Base-by-base conservation (phyloP, 2,797 vertebrate genomes). In the Pterois miles region DNA sequence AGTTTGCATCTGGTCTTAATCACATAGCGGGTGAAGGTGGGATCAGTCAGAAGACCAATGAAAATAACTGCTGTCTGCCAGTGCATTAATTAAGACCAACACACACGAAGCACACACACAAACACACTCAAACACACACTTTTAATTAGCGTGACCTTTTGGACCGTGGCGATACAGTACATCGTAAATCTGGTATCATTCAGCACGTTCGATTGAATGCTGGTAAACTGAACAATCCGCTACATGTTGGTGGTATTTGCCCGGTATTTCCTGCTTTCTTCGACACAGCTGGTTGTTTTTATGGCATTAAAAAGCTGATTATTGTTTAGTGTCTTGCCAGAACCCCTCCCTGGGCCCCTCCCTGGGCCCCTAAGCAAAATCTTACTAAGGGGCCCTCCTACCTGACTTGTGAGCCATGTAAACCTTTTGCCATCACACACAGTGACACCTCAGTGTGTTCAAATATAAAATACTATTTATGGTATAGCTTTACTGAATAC, bases 1-100 rank as follows among this genome's bases (percentile, higher is more conserved):
- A 84, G 67, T 83, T 90, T 83, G 75, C 92, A 87, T 89, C 86
- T 91, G 89, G 81, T 88, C 82, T 81, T 88, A 84, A 91, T 92
- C 89, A 91, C 74, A 6, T 50, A 46, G 72, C 57, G 80, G 81
- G 27, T 78, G 81, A 85, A 53, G 74, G 81, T 71, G 71, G 86
- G 81, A 89, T 85, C 74, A 75, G 78, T 80, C 40, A 25, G 65
- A 48, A 13, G 54, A 78, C 75, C 50, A 72, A 60, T 86, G 87
- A 88, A 87, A 86, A 80, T 76, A 74, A 67, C 78, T 76, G 63
- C 69, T 64, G 80, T 66, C 85, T 71, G 74, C 75, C 40, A 20
- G 53, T 6, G 60, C 54, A 80, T 86, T 88, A 88, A 93, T 88
- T 86, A 83, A 59, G 25, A 84, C 77, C 58, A 56, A 81, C 68